phyloP scores from a whole-genome alignment of 2,888 invertebrate species.

The Sesia bembeciformis region DNA sequence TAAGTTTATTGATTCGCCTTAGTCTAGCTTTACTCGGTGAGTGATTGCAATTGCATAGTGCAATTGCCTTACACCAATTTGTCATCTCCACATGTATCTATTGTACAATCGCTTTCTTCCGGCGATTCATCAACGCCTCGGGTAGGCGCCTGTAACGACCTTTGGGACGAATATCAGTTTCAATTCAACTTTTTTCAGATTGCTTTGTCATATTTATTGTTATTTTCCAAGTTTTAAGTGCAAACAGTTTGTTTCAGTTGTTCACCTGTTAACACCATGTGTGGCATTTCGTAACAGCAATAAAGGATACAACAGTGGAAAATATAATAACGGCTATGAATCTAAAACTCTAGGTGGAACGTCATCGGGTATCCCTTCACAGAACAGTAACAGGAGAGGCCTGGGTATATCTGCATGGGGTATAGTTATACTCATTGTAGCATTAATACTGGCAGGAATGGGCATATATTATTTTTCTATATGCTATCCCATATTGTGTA shows the following conservation, averaged over 20 bases:
- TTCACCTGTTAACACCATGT: slow-evolving; percentile 27
- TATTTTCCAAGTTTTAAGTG: slow-evolving; percentile 9
- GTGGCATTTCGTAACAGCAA: slow-evolving; percentile 22
- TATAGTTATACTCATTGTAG: slow-evolving; percentile 70
- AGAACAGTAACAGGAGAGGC: slow-evolving; percentile 38
- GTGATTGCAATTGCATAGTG: slow-evolving; percentile 10
- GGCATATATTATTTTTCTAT: slow-evolving; percentile 78
- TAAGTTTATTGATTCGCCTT: slow-evolving; percentile 22
- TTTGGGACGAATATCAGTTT: too few relatives aligned
- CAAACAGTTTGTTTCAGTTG: slow-evolving; percentile 28
- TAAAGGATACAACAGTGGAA: slow-evolving; percentile 13
- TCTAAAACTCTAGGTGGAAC: slow-evolving; percentile 29
- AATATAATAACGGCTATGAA: slow-evolving; percentile 8
- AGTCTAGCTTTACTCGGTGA: slow-evolving; percentile 43
- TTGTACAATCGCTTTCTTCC: too few relatives aligned
- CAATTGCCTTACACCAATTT: too few relatives aligned
- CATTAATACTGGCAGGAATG: slow-evolving; percentile 63
- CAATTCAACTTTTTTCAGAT: too few relatives aligned
- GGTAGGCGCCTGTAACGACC: too few relatives aligned
- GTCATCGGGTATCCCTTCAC: slow-evolving; percentile 31
- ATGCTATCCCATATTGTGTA: slow-evolving; percentile 78
- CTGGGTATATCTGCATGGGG: slow-evolving; percentile 79
- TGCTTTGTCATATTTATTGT: too few relatives aligned
- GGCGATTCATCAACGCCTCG: too few relatives aligned
- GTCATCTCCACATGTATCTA: too few relatives aligned